A percentile compares a stretch with the other conserved stretches of the same genome.
Conservation (phyloP, 2,113 vertebrate genomes). For the Colaptes auratus region DNA sequence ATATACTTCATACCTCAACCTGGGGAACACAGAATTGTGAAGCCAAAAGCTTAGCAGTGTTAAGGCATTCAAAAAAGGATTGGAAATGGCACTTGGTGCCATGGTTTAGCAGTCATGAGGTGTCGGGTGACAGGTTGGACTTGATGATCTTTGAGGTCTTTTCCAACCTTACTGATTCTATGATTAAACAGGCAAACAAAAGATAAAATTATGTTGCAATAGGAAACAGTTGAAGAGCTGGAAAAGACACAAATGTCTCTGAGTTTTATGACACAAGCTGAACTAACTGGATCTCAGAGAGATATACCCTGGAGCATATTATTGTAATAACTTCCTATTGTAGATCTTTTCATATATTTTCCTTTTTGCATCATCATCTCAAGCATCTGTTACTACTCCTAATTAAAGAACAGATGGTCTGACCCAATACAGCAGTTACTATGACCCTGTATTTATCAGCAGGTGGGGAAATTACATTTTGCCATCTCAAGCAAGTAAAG, state of each 20-base stretch:
- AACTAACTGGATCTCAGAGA: not conserved
- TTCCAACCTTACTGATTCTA: no score
- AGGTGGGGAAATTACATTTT: conserved; percentile 47
- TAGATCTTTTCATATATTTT: not conserved
- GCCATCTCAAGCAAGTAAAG: conserved; percentile 13
- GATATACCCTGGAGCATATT: not conserved
- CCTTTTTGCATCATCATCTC: not conserved
- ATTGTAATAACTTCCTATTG: not conserved
- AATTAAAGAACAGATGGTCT: conserved; percentile 53
- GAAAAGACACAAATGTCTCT: not conserved
- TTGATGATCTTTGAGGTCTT: no score
- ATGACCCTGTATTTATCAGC: conserved; percentile 20
- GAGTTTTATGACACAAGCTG: not conserved
- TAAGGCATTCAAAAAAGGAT: no score
- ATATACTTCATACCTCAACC: not conserved
- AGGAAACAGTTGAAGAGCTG: not conserved
- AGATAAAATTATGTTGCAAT: not conserved
- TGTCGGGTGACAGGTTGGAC: no score
- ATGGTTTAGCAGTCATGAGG: no score
- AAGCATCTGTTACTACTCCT: conserved; percentile 29
- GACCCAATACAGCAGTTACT: conserved; percentile 12
- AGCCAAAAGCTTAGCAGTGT: not conserved
- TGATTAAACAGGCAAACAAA: not conserved
- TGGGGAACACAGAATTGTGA: not conserved
- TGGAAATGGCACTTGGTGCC: no score